A percentile compares a stretch with the other conserved stretches of the same genome.
These are phyloP conservation scores for Taurulus bubalis DNA, from an alignment of 2,113 vertebrate genomes.

Conservation along the genomic window DNA sequence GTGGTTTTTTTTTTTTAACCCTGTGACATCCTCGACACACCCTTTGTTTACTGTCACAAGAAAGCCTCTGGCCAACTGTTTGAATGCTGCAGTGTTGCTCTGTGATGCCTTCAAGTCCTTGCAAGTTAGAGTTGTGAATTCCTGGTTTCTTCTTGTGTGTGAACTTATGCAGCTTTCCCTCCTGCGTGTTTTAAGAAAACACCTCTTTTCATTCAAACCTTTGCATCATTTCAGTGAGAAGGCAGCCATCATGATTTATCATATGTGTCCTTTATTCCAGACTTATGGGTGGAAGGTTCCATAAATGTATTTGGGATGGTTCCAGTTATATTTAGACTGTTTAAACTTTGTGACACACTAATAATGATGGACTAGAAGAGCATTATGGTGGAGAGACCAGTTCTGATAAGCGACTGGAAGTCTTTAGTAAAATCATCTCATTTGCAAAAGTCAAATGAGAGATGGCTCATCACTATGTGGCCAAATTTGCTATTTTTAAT, in stretches of 20 bases:
- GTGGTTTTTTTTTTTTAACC: not conserved
- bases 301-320: not conserved
- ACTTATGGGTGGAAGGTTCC: not conserved
- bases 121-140: constrained; percentile 33
- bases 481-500: not conserved
- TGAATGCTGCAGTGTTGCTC: not conserved
- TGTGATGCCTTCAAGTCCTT: constrained; percentile 33
- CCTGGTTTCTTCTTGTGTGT: not conserved
- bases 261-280: not conserved
- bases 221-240: not conserved
- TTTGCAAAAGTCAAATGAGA: not conserved
- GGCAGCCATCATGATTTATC: not conserved
- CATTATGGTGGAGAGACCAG: not conserved
- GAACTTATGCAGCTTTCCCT: not conserved
- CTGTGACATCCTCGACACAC: constrained; percentile 8
- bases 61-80: not conserved
- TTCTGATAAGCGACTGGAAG: not conserved
- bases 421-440: too few relatives aligned
- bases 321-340: not conserved
- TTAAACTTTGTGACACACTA: not conserved
- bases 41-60: constrained; percentile 24
- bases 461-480: not conserved
- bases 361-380: not conserved
- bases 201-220: constrained; percentile 2
- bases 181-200: not conserved